A percentile compares a stretch with the other conserved stretches of the same genome.
phyloP scores from a whole-genome alignment of 2,888 invertebrate species.

The Fabriciana adippe region DNA sequence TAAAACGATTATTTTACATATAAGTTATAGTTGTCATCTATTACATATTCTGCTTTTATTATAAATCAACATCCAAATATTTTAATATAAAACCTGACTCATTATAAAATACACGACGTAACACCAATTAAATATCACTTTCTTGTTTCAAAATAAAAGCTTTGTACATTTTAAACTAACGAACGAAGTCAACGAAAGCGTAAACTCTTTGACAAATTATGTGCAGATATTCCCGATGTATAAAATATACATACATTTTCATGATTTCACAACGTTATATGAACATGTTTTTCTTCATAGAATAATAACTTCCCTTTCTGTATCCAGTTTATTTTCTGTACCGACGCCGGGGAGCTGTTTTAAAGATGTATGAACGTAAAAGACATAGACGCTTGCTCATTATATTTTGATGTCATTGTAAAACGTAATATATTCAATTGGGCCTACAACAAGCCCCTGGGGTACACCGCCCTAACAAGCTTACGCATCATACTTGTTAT shows the following conservation, averaged over 20 bases:
- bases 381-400: conserved; percentile 23
- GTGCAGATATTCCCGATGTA: not conserved
- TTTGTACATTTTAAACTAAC: not conserved
- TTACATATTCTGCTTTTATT: no score
- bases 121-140: not conserved
- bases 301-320: conserved; percentile 20
- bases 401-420: conserved; percentile 30
- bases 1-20: no score
- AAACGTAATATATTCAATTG: conserved; percentile 33
- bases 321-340: conserved; percentile 15
- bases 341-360: conserved; percentile 21
- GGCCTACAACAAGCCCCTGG: conserved; percentile 22
- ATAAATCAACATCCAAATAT: no score
- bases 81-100: not conserved
- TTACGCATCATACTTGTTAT: conserved; percentile 2
- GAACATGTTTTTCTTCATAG: not conserved
- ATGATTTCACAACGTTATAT: conserved; percentile 7
- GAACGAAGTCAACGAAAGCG: not conserved
- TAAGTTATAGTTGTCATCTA: no score
- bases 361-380: conserved; percentile 27
- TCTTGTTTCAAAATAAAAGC: not conserved
- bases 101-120: conserved; percentile 1
- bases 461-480: conserved; percentile 22
- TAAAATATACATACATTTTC: not conserved
- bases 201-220: conserved; percentile 7